Base-by-base conservation (phyloP, 2,797 vertebrate species). In the Anguilla obscura region DNA sequence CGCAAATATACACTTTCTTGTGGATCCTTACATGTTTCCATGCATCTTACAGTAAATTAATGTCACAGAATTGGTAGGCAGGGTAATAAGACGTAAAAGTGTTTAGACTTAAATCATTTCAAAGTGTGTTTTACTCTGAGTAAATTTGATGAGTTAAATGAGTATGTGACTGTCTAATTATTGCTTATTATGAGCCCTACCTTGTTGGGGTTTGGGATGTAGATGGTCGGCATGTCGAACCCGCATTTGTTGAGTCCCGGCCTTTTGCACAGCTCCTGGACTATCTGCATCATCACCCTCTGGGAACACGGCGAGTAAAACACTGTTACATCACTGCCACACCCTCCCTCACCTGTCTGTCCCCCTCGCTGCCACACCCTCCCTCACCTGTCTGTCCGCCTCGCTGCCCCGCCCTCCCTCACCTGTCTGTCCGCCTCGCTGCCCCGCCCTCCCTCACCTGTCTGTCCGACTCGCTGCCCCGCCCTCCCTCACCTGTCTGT, bases 211-310 rank as follows among this genome's bases (percentile, higher is more conserved):
- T 96, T 97, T 24, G 97, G 96, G 74, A 97, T 91, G 88, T 97
- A 97, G 91, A 97, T 97, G 2, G 97, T 97, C 6, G 97, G 97
- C 97, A 97, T 97, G 92, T 97, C 97, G 85, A 97, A 97, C n/a
- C 97, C 97, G 91, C 97, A 97, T 89, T 97, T 97, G 93, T 97
- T 97, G 74, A 97, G 96, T 74, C 97, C 97, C 0, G 96, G 97
- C 36, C 97, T 93, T 91, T 97, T 97, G 90, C 97, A 97, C 87
- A 97, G 94, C 91, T 97, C 97, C 93, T 97, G 97, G 52, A 97
- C 97, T 14, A 97, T 97, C 94, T 97, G 97, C 97, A 97, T 97
- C 96, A 97, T 96, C 10, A 97, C 97, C 88, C 97, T 95, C 97
- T 97, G 93, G 84, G 14, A 27, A 63, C 48, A 56, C 3, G n/a